These are phyloP conservation scores for Pemphigus obesinymphae DNA, from an alignment of 1,140 invertebrate species.

Conservation along the genomic window DNA sequence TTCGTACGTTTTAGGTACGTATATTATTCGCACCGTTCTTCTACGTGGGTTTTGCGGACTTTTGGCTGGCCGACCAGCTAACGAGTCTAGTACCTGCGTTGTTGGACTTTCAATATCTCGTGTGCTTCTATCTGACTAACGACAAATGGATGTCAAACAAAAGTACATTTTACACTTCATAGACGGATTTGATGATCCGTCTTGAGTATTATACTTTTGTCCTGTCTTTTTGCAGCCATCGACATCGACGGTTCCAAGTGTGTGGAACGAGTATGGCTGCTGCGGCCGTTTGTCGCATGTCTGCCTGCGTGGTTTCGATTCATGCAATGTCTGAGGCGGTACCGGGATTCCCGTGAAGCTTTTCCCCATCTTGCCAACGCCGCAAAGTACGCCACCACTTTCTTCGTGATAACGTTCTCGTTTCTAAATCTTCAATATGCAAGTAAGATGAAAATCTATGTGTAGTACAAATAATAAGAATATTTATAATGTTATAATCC, in stretches of 20 bases:
- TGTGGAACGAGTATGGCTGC: conserved; percentile 51
- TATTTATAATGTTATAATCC: no score
- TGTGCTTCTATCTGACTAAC: conserved; percentile 75
- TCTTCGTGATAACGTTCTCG: conserved; percentile 29
- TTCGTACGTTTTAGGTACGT: conserved; percentile 34
- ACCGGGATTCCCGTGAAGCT: conserved; percentile 78
- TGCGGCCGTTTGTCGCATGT: conserved; percentile 71
- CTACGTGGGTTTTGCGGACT: conserved; percentile 96
- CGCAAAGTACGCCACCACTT: conserved; percentile 93
- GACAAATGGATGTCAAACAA: conserved; percentile 63
- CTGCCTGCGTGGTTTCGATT: conserved; percentile 97
- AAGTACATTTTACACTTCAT: conserved; percentile 54
- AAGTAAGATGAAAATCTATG: neutral
- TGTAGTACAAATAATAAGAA: no score
- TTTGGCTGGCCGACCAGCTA: conserved; percentile 98
- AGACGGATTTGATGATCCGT: neutral
- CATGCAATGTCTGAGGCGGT: conserved; percentile 93
- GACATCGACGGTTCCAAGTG: conserved; percentile 58
- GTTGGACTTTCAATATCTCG: conserved; percentile 89
- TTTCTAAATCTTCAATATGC: conserved; percentile 21
- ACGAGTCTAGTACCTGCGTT: conserved; percentile 88
- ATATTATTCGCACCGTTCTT: conserved; percentile 74
- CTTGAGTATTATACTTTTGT: neutral
- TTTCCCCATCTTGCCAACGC: conserved; percentile 97
- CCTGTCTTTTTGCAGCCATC: neutral